Percentiles rank a stretch among this genome's conserved stretches.
phyloP scores from a whole-genome alignment of 2,113 vertebrate genomes.

The Siphamia tubifer region DNA sequence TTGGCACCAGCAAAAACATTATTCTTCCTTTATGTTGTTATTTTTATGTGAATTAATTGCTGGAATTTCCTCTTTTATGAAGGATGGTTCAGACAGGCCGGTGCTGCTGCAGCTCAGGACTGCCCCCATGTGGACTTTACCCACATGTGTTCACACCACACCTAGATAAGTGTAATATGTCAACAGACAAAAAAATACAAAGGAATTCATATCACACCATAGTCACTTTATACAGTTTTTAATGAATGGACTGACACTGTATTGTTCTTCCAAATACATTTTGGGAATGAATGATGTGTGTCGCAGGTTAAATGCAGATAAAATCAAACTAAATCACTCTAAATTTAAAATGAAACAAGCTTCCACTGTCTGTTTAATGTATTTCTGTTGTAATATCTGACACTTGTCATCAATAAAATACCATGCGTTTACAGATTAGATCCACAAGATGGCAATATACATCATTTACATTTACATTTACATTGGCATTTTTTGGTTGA shows the following conservation, averaged over 20 bases:
- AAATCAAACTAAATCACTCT: neutral
- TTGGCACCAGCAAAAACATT: too few relatives aligned
- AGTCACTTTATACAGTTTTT: too few relatives aligned
- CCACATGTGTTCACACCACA: neutral
- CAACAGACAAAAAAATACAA: neutral
- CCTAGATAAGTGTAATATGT: too few relatives aligned
- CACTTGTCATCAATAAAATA: neutral
- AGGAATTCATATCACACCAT: neutral
- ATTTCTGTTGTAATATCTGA: neutral
- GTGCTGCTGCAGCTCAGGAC: slow-evolving; percentile 7
- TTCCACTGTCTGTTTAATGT: neutral
- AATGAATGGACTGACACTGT: too few relatives aligned
- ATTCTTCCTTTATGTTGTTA: too few relatives aligned
- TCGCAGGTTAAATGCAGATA: neutral
- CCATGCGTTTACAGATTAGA: slow-evolving; percentile 19
- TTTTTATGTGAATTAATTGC: too few relatives aligned
- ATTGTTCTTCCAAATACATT: too few relatives aligned
- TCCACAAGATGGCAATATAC: slow-evolving; percentile 64
- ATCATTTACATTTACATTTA: neutral
- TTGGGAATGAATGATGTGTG: too few relatives aligned
- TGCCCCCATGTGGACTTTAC: slow-evolving; percentile 53
- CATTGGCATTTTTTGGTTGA: neutral
- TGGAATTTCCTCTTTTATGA: too few relatives aligned
- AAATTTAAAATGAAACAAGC: neutral
- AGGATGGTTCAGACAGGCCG: too few relatives aligned